Percentiles rank a stretch among this genome's conserved stretches.
phyloP scores from a whole-genome alignment of 1,140 invertebrate species.

The Platyura marginata region DNA sequence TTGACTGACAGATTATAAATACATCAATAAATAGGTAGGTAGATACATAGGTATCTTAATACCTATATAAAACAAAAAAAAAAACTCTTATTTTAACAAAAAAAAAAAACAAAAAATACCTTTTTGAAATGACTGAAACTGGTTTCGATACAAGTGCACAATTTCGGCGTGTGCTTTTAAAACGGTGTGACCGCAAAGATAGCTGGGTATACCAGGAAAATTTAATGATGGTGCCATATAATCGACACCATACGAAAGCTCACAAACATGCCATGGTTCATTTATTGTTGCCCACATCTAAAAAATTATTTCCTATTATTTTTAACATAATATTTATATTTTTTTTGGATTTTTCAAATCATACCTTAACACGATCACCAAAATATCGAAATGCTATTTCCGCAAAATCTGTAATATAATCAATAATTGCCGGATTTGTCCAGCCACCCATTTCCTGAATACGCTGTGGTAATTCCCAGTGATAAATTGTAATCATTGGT shows the following conservation, averaged over 20 bases:
- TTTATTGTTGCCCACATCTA: slow-evolving; percentile 50
- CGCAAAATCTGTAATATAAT: slow-evolving; percentile 40
- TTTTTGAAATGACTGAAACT: slow-evolving; percentile 35
- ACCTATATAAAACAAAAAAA: no score
- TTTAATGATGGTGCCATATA: slow-evolving; percentile 35
- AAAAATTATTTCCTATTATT: not conserved
- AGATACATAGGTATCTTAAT: no score
- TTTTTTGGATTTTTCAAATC: not conserved
- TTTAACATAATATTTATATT: not conserved
- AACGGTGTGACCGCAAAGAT: slow-evolving; percentile 39
- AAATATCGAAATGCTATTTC: slow-evolving; percentile 33
- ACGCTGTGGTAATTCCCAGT: slow-evolving; percentile 47
- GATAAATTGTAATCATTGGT: slow-evolving; percentile 48
- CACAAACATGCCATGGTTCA: slow-evolving; percentile 45
- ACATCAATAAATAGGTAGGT: no score
- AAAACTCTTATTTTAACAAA: no score
- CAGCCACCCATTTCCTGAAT: slow-evolving; percentile 43
- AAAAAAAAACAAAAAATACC: slow-evolving; percentile 19
- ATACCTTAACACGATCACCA: slow-evolving; percentile 33
- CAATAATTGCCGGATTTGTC: slow-evolving; percentile 35
- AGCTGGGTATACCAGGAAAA: slow-evolving; percentile 35
- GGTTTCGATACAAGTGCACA: slow-evolving; percentile 41
- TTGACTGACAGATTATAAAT: no score
- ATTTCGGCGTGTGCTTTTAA: slow-evolving; percentile 42
- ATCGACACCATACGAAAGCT: slow-evolving; percentile 37